Evolutionary conservation across 1,140 invertebrate species (phyloP).

Genomic region (Eriosoma lanigerum): DNA sequence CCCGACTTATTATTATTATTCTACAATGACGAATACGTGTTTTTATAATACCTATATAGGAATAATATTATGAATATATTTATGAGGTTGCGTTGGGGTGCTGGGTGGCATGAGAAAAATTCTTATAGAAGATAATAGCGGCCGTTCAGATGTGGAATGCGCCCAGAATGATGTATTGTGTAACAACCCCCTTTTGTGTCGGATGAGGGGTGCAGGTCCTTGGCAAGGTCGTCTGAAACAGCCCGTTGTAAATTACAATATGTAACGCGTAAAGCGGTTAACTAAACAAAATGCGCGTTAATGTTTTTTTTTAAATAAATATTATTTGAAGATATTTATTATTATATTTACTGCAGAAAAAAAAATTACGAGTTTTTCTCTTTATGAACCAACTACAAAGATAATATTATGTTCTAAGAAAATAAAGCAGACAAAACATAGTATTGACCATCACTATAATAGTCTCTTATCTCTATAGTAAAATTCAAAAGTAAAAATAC

Average conservation of each 20-base stretch:
- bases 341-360: too few relatives aligned
- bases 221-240: constrained; percentile 36
- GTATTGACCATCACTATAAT: too few relatives aligned
- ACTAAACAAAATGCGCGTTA: not conserved
- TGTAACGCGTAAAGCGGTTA: constrained; percentile 26
- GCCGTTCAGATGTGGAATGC: constrained; percentile 32
- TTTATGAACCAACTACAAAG: too few relatives aligned
- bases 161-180: constrained; percentile 35
- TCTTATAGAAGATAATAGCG: not conserved
- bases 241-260: constrained; percentile 37
- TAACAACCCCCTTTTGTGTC: constrained; percentile 37
- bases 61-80: not conserved
- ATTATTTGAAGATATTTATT: too few relatives aligned
- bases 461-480: too few relatives aligned
- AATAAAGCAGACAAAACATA: too few relatives aligned
- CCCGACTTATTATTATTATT: too few relatives aligned
- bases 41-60: not conserved
- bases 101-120: not conserved
- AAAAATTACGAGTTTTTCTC: too few relatives aligned
- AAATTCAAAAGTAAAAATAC: too few relatives aligned
- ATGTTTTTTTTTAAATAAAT: too few relatives aligned
- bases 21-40: not conserved
- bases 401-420: too few relatives aligned
- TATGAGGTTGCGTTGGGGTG: not conserved
- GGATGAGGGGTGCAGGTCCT: constrained; percentile 13